A percentile compares a stretch with the other conserved stretches of the same genome.
phyloP scores from a whole-genome alignment of 2,888 invertebrate species.

The Drosophila borealis region DNA sequence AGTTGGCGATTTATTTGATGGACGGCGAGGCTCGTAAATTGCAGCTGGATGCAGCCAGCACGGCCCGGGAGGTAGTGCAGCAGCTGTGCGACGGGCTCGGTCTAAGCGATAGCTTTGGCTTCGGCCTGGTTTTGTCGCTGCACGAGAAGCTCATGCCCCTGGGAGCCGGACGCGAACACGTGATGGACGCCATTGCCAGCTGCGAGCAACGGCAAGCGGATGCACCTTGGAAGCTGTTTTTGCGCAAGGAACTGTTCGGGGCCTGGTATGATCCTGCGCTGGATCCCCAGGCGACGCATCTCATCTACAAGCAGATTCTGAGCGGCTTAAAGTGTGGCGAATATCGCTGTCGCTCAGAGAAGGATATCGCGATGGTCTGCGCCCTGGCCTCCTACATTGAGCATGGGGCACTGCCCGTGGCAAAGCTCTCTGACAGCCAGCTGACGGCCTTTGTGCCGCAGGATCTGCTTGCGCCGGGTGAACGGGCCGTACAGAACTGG shows the following conservation, averaged over 20 bases:
- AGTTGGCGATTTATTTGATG: constrained; percentile 94
- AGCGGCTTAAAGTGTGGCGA: constrained; percentile 96
- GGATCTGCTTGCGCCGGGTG: constrained; percentile 86
- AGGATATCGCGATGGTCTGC: constrained; percentile 94
- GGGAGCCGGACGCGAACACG: constrained; percentile 95
- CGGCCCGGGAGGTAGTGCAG: constrained; percentile 93
- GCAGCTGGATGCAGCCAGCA: constrained; percentile 96
- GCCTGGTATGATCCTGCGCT: constrained; percentile 96
- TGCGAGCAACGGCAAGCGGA: constrained; percentile 96
- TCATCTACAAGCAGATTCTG: constrained; percentile 95
- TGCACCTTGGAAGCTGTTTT: constrained; percentile 95
- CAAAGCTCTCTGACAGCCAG: constrained; percentile 32
- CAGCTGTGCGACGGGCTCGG: constrained; percentile 91
- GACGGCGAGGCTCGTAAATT: constrained; percentile 93
- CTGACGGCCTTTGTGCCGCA: constrained; percentile 78
- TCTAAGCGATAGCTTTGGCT: constrained; percentile 94
- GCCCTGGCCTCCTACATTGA: constrained; percentile 97
- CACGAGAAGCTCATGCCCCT: constrained; percentile 95
- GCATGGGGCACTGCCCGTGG: constrained; percentile 86
- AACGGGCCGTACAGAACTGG: constrained; percentile 89
- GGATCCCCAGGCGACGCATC: constrained; percentile 93
- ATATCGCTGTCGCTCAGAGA: constrained; percentile 93
- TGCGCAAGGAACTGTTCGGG: constrained; percentile 95
- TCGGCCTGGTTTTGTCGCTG: constrained; percentile 95
- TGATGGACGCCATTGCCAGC: constrained; percentile 98